phyloP scores from a whole-genome alignment of 2,113 vertebrate species.

The Propithecus coquereli region DNA sequence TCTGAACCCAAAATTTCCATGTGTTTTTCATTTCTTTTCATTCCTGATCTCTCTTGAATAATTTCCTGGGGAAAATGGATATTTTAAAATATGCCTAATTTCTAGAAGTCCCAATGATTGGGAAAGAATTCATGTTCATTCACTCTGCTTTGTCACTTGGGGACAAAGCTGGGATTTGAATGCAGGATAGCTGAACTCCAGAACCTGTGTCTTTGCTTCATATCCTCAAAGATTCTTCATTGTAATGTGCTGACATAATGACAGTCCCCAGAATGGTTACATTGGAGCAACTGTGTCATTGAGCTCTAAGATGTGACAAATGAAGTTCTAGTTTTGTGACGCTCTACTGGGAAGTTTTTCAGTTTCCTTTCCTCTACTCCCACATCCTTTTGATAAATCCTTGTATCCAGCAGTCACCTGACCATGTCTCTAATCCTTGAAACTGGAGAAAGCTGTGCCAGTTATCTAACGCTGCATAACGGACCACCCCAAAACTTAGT shows the following conservation, averaged over 20 bases:
- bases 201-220: background rate
- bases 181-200: background rate
- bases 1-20: background rate
- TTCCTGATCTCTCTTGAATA: background rate
- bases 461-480: background rate
- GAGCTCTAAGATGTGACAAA: background rate
- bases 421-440: background rate
- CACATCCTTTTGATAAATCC: background rate
- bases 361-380: background rate
- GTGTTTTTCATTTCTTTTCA: slow-evolving; percentile 8
- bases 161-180: background rate
- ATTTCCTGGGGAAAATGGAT: background rate
- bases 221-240: background rate
- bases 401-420: background rate
- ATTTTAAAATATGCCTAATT: background rate
- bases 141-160: background rate
- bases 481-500: background rate
- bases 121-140: background rate
- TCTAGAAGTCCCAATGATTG: background rate
- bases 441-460: background rate
- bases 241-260: background rate
- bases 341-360: background rate
- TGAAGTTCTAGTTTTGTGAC: background rate
- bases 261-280: background rate
- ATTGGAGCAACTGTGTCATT: background rate